Conservation (phyloP, 2,113 vertebrate species). For the Tragelaphus strepsiceros region DNA sequence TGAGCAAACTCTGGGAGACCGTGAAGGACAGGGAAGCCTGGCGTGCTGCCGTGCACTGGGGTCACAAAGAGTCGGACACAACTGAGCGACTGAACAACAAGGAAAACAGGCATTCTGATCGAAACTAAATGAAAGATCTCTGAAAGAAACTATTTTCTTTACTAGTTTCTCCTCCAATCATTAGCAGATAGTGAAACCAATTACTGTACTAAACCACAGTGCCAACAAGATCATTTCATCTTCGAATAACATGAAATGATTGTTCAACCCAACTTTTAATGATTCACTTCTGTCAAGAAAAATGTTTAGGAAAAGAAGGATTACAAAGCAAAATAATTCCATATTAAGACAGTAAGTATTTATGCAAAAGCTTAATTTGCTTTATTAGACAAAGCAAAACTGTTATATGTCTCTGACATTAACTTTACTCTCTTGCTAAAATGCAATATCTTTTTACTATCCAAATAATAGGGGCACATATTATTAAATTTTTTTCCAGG, state of each 20-base stretch:
- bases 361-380: not conserved
- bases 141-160: not conserved
- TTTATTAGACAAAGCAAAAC: constrained; percentile 39
- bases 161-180: not conserved
- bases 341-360: not conserved
- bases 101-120: not conserved
- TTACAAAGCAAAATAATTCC: not conserved
- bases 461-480: constrained; percentile 63
- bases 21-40: not conserved
- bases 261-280: not conserved
- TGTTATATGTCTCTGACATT: constrained; percentile 42
- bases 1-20: not conserved
- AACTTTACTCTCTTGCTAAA: constrained; percentile 58
- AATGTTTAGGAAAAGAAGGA: not conserved
- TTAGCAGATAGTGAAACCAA: not conserved
- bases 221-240: constrained; percentile 4
- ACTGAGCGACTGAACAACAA: not conserved
- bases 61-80: not conserved
- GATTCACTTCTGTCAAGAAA: not conserved
- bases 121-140: not conserved
- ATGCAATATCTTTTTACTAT: constrained; percentile 62
- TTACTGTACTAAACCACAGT: not conserved
- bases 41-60: not conserved
- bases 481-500: constrained; percentile 78
- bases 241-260: not conserved